Evolutionary conservation across 1,140 invertebrate species (phyloP), one percentile per base, ranked within the genome.

Genomic region (Temnothorax nylanderi): DNA sequence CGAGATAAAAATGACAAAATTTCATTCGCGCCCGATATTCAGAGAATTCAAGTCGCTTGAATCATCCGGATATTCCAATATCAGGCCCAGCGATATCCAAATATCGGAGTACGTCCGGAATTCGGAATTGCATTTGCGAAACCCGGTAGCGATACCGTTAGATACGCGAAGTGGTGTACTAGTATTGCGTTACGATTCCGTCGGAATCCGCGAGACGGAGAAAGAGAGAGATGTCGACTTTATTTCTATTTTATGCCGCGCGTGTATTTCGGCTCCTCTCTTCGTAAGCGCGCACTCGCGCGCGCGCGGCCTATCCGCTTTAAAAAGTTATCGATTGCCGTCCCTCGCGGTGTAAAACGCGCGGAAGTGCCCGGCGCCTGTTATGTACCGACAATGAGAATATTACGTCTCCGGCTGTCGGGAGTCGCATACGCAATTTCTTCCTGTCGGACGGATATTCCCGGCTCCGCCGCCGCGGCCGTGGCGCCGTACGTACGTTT

Each of bases 391-490:
- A 84, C 80, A 84, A 84, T 84, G 80, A 84, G 80, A 84, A 84
- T 84, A 84, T 84, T 84, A 84, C 80, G 80, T 82, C 80, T 82
- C 80, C 67, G 80, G 80, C 80, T 84, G 80, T 84, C 80, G 80
- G 80, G 69, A 84, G 80, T 84, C 80, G 69, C 80, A 74, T 75
- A 74, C 80, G 80, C 80, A 74, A 84, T 84, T 84, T 69, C 80
- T 84, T 84, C 80, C 80, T 60, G 80, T 60, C 65, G 51, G 78
- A 21, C 26, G 80, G 80, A 84, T 84, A 84, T 84, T 74, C 69
- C 64, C 64, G 77, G 7, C 77, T 69, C 32, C 32, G 49, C 13
- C 67, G 67, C 26, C 3, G 75, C 41, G 41, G 18, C 44, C 47
- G n/a, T n/a, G 49, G 62, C 21, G 34, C 64, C 58, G 34, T 47